A percentile compares a stretch with the other conserved stretches of the same genome.
These are phyloP conservation scores for Brachionus manjavacas DNA, from an alignment of 1,140 invertebrate species.

Conservation along the genomic window DNA sequence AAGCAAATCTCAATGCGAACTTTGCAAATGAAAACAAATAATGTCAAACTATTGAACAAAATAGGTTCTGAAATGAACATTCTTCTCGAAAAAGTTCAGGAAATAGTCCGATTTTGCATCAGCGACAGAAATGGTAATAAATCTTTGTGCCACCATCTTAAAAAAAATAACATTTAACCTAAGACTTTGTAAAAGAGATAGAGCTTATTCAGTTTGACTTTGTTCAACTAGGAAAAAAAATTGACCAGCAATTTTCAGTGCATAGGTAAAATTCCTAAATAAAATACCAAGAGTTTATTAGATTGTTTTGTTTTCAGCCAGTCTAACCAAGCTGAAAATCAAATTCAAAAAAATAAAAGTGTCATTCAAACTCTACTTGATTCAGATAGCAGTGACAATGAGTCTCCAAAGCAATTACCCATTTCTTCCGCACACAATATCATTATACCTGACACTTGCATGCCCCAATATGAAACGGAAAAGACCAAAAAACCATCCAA, in stretches of 20 bases:
- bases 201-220: conserved; percentile 35
- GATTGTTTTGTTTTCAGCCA: background rate
- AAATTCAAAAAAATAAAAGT: background rate
- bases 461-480: background rate
- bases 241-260: background rate
- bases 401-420: background rate
- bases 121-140: conserved; percentile 32
- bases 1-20: background rate
- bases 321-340: background rate
- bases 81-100: conserved; percentile 13
- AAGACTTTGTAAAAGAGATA: conserved; percentile 38
- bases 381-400: conserved; percentile 9
- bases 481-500: background rate
- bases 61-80: conserved; percentile 31
- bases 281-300: background rate
- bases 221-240: conserved; percentile 15
- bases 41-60: conserved; percentile 36
- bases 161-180: background rate
- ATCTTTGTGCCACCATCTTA: background rate
- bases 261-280: background rate
- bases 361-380: background rate
- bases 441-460: conserved; percentile 13
- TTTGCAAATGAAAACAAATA: conserved; percentile 19
- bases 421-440: background rate
- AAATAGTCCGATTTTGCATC: conserved; percentile 31